phyloP scores from a whole-genome alignment of 2,797 vertebrate species.

The Tinamus major region DNA sequence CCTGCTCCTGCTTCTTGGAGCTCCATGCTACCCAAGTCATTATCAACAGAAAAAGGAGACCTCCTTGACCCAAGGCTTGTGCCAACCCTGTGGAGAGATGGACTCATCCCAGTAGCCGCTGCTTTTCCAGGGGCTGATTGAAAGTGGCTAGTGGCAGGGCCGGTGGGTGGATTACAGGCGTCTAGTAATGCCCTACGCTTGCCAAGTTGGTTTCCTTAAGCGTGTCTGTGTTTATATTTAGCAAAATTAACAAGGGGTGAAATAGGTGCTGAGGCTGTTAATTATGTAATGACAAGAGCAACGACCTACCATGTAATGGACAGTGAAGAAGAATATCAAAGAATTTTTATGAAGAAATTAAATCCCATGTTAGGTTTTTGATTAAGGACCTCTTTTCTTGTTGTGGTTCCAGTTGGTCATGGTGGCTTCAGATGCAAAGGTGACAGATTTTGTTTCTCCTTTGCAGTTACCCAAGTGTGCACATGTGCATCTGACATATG shows the following conservation, averaged over 20 bases:
- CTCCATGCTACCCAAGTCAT: background rate
- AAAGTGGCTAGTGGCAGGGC: background rate
- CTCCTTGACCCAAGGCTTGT: background rate
- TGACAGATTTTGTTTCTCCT: constrained; percentile 43
- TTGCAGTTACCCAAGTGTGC: constrained; percentile 30
- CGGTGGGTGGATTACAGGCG: background rate
- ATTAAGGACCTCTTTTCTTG: background rate
- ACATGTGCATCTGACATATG: constrained; percentile 33
- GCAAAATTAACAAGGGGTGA: constrained; percentile 70
- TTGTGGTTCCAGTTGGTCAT: background rate
- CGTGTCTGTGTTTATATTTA: constrained; percentile 64
- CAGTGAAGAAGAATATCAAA: constrained; percentile 20
- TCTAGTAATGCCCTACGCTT: constrained; percentile 37
- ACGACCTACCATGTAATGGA: constrained; percentile 22
- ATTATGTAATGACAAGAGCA: constrained; percentile 57
- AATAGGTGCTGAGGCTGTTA: constrained; percentile 68
- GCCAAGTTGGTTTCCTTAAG: constrained; percentile 58
- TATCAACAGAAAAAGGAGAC: background rate
- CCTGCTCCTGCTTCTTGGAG: background rate
- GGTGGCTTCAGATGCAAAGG: constrained; percentile 10
- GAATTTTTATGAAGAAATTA: constrained; percentile 37
- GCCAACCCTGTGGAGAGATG: background rate
- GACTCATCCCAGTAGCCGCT: background rate
- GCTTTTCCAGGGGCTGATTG: background rate
- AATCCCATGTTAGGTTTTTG: background rate